A percentile compares a stretch with the other conserved stretches of the same genome.
phyloP scores from a whole-genome alignment of 2,888 invertebrate species.

The Apodemia hepburni region DNA sequence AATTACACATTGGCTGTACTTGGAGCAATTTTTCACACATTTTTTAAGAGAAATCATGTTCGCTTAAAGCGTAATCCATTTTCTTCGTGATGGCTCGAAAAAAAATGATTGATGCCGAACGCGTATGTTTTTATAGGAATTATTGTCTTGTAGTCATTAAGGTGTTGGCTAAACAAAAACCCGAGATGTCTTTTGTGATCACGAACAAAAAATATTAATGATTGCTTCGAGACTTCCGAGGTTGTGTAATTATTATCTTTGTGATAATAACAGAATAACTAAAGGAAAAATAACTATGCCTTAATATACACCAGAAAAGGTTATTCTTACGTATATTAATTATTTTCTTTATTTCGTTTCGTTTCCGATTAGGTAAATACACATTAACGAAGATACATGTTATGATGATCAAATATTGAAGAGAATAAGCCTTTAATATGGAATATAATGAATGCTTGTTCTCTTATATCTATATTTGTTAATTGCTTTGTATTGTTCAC shows the following conservation, averaged over 20 bases:
- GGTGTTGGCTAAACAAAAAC: slow-evolving; percentile 40
- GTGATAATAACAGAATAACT: slow-evolving; percentile 15
- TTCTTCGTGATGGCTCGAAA: slow-evolving; percentile 53
- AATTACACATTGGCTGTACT: slow-evolving; percentile 61
- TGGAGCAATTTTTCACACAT: slow-evolving; percentile 68
- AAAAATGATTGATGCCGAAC: slow-evolving; percentile 69
- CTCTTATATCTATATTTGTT: too few species aligned
- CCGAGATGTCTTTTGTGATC: slow-evolving; percentile 37
- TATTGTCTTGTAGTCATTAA: slow-evolving; percentile 50
- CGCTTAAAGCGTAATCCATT: slow-evolving; percentile 60
- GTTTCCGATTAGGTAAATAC: not conserved
- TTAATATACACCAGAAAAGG: not conserved
- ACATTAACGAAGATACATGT: too few species aligned
- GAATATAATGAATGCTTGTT: too few species aligned
- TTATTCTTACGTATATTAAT: not conserved
- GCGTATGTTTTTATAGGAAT: slow-evolving; percentile 52
- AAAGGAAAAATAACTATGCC: not conserved
- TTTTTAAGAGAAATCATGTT: slow-evolving; percentile 57
- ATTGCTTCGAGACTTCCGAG: slow-evolving; percentile 11
- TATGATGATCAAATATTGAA: too few species aligned
- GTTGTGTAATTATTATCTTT: slow-evolving; percentile 15
- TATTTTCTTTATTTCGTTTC: not conserved
- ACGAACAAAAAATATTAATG: slow-evolving; percentile 32
- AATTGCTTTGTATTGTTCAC: too few species aligned
- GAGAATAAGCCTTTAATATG: too few species aligned